Base-by-base conservation (phyloP, 2,113 vertebrate genomes). In the Pangasianodon gigas region DNA sequence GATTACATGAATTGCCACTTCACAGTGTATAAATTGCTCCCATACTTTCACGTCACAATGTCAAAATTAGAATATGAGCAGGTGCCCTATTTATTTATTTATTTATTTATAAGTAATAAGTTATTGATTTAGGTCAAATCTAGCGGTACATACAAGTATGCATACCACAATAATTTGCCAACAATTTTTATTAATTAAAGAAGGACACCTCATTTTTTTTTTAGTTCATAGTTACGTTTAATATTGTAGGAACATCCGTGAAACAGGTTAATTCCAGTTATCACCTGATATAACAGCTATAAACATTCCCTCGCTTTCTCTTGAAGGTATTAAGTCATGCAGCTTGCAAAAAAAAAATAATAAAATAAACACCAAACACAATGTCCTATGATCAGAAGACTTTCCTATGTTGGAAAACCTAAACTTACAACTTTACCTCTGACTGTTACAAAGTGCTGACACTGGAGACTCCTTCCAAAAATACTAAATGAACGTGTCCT, bases 1-100 rank as follows among this genome's bases (percentile, higher is more conserved):
- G 46, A 89, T 88, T 54, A 88, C 18, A 26, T 44, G 62, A 88
- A 71, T 56, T 88, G 21, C 60, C 32, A 69, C 32, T 83, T 88
- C 32, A 83, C 79, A 32, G 80, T 29, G 48, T 41, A 5, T 54
- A 83, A 88, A 88, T 82, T 26, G 37, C 21, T 77, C 37, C 58
- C 32, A 69, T 69, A 10, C 21, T 37, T n/a, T 54, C 8, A 69
- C 6, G 9, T 71, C 77, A 69, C 32, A 56, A 51, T 67, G 29
- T 24, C 13, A 19, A 13, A 83, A 88, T 84, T n/a, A 19, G 21
- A 88, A 37, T n/a, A 29, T 71, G 44, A 67, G 48, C 79, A 69
- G 77, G 79, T 88, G 87, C 44, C 16, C 8, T 65, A 26, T 67
- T 26, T 52, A 26, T 87, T 29, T 60, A 16, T 51, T 3, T 75